Base-by-base conservation (phyloP, 2,797 vertebrate species). In the Gymnodraco acuticeps region DNA sequence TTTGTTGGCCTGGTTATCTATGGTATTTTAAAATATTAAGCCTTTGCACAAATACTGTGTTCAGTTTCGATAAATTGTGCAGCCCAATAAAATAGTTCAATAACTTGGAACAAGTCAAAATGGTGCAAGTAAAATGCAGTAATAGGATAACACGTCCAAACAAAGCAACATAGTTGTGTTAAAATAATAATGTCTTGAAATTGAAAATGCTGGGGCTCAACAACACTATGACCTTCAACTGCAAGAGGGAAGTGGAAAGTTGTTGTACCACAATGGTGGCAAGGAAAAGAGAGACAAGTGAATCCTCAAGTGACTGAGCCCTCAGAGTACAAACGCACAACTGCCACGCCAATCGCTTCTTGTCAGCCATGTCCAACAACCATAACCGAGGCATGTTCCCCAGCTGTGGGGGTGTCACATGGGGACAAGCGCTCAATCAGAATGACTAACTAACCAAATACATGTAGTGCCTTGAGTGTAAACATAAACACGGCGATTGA, bases 401-500 rank as follows among this genome's bases (percentile, higher is more conserved):
- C 52, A 80, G 83, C 78, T 75, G 71, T n/a, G 43, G 67, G 61
- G 55, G n/a, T 54, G 48, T 45, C 38, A 74, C 70, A 71, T 31
- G 42, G 62, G 61, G 48, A 82, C 66, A 64, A 54, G n/a, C 43
- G 52, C 53, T 82, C 81, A 58, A 76, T 85, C 64, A 13, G 61
- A 73, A 87, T 75, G 63, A 72, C 71, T 45, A 53, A 72, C 71
- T 45, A 53, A 72, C 71, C 53, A 23, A 71, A 62, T 70, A 59
- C 6, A 51, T 64, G 33, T n/a, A 56, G 74, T 41, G 88, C 87
- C 85, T 58, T 19, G 38, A 84, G 83, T 75, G 58, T 54, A 83
- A 85, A 88, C 48, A 75, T 74, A 83, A 53, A 74, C 55, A 23
- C 58, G 66, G 88, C 77, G 78, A 90, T 94, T 88, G 86, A 90